Evolutionary conservation across 2,888 invertebrate species (phyloP), one percentile per base, ranked within the genome.

Genomic region (Tigriopus californicus): DNA sequence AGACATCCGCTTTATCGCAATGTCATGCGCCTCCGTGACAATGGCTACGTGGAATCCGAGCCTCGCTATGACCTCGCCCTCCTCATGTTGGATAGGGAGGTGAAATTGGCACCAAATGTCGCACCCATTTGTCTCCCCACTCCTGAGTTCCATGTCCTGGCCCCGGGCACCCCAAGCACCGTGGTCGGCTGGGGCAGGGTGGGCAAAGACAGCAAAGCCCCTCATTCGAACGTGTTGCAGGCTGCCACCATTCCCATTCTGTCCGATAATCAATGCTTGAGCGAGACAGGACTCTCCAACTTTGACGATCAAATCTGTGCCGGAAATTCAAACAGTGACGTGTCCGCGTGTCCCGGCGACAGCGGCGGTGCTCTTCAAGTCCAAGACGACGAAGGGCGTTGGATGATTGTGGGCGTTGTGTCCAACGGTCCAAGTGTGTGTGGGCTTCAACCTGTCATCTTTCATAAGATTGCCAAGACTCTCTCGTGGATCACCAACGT

Each of bases 221-320:
- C 56, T 33, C 56, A 56, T 24, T 56, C 56, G 1, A 41, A 44
- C 20, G 44, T 59, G n/a, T 25, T 59, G 15, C 59, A 59, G 22
- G 59, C 59, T 1, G 52, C 41, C 24, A 53, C 59, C 18, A 52
- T 59, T 10, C 59, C 59, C n/a, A 42, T 59, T 24, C 42, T 59
- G 33, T 24, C 48, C 15, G 40, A 33, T 52, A 15, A 40, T 24
- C 52, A 44, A 15, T 59, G 59, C 24, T 41, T 15, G 15, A 58
- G 25, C 18, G n/a, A 46, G 18, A 47, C 48, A 15, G 47, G 58
- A 15, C 49, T 58, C 13, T n/a, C 15, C 12, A 41, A 15, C 15
- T 58, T 24, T 20, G 18, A 20, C n/a, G 59, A 59, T 52, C 59
- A 59, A 41, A 18, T 59, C 13, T 59, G 59, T 59, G 59, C 59